Evolutionary conservation across 2,113 vertebrate species (phyloP).

Genomic region (Neodon shergylaensis): DNA sequence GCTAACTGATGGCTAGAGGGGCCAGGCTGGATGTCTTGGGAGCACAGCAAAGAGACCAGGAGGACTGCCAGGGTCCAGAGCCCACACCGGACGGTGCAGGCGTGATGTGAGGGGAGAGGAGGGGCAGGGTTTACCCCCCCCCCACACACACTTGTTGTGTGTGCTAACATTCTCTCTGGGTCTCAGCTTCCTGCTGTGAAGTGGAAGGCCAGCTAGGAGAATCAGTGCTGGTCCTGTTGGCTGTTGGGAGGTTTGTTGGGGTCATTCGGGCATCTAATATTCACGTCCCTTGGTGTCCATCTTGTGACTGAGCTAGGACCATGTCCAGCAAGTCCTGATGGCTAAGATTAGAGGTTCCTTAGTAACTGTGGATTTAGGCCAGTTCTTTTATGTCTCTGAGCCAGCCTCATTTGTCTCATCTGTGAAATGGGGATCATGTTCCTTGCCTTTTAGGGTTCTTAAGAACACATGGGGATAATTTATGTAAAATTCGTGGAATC

Average conservation of each 20-base stretch:
- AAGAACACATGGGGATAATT: not conserved
- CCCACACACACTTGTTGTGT: fast-evolving
- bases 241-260: not conserved
- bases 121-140: not conserved
- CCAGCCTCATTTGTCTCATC: not conserved
- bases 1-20: not conserved
- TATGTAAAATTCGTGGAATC: not conserved
- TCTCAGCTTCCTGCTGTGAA: not conserved
- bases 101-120: not conserved
- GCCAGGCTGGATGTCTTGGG: not conserved
- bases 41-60: not conserved
- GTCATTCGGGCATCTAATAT: fast-evolving
- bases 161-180: not conserved
- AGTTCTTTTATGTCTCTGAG: not conserved
- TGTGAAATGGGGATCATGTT: not conserved
- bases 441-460: not conserved
- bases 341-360: not conserved
- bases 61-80: not conserved
- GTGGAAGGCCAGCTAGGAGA: not conserved
- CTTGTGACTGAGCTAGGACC: not conserved
- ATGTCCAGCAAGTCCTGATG: not conserved
- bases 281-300: not conserved
- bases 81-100: not conserved
- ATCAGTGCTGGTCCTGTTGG: not conserved
- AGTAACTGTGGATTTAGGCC: not conserved